Conservation (phyloP, 2,797 vertebrate species). For the Acestrorhynchus altus region DNA sequence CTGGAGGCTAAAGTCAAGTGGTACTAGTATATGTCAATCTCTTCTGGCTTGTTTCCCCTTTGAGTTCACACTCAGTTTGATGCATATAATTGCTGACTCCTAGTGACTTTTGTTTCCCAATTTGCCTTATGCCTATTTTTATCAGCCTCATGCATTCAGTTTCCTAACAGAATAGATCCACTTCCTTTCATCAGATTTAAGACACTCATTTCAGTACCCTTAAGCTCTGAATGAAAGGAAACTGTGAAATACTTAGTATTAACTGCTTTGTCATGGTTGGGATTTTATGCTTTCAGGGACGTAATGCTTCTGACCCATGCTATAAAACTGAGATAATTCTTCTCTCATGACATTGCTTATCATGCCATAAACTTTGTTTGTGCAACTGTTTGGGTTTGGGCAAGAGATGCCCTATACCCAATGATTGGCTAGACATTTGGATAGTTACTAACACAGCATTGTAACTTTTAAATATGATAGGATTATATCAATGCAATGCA, state of each 20-base stretch:
- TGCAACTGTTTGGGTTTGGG: background rate
- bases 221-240: constrained; percentile 39
- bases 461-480: background rate
- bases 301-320: background rate
- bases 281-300: constrained; percentile 10
- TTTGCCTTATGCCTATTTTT: constrained; percentile 26
- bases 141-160: constrained; percentile 11
- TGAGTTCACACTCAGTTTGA: constrained; percentile 6
- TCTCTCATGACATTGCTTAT: constrained; percentile 23
- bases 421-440: constrained; percentile 13
- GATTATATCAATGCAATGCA: background rate
- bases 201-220: constrained; percentile 9
- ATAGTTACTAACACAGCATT: background rate
- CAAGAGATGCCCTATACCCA: constrained; percentile 3
- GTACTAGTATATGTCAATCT: constrained; percentile 30
- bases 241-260: constrained; percentile 11
- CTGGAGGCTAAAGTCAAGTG: background rate
- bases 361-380: background rate
- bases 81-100: background rate
- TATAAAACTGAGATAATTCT: constrained; percentile 25
- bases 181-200: constrained; percentile 36
- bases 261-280: background rate
- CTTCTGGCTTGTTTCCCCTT: constrained; percentile 33
- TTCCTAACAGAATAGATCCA: constrained; percentile 1
- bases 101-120: constrained; percentile 28